Base-by-base conservation (phyloP, 2,888 invertebrate species). In the Melieria crassipennis region DNA sequence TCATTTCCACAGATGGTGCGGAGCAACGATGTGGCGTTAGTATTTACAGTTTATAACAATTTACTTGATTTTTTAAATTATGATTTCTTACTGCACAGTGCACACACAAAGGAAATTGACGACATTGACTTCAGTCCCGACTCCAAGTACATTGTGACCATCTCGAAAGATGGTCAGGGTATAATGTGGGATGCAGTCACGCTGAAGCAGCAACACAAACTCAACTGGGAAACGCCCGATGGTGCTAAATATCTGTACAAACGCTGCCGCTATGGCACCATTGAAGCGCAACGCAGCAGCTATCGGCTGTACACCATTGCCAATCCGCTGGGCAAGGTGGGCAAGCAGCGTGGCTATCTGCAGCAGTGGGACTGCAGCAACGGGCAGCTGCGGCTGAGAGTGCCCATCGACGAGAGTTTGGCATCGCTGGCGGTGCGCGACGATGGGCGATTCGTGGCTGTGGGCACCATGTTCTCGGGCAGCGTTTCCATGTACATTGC, bases 381-480 rank as follows among this genome's bases (percentile, higher is more conserved):
- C 69, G 93, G 91, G 43, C 81, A 84, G 45, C 86, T 93, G 9
- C 87, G 88, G 42, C 89, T 90, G 78, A 87, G 88, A 2, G 90
- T 90, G 61, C 86, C 89, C 46, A 90, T 93, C 71, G 89, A 91
- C 70, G 96, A 96, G 87, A 92, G 93, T 72, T 87, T 96, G 47
- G 93, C 95, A 4, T 94, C 96, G 13, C 88, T 97, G 75, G 94
- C 96, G 1, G 95, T 95, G 45, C 89, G 96, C 71, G 94, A 96
- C 85, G 96, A 98, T 88, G 98, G 98, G 0, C 89, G 94, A 73
- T 99, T 95, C 87, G 90, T 98, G 2, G 96, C 95, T 70, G 91
- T 96, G 13, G 98, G 98, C 7, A 96, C 96, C 56, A 97, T 98
- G 94, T 94, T 94, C 82, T 93, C 93, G 71, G 98, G 98, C 63